A percentile compares a stretch with the other conserved stretches of the same genome.
Conservation (phyloP, 2,888 invertebrate genomes). For the Philhelius pedissequus region DNA sequence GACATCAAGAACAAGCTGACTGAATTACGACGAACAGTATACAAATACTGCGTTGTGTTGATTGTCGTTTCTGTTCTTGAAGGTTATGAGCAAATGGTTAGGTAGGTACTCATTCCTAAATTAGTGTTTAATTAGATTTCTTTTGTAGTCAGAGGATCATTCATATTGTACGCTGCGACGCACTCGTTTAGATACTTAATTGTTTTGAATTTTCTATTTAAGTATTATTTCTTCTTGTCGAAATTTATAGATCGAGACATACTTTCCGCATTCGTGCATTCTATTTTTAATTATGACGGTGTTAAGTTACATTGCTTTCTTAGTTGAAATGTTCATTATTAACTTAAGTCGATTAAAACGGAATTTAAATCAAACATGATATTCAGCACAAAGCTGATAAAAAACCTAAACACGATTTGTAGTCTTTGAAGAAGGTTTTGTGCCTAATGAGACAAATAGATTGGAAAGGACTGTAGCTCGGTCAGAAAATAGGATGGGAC, state of each 20-base stretch:
- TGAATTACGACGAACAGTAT: constrained; percentile 18
- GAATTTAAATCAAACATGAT: no score
- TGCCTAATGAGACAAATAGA: no score
- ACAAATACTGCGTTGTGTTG: constrained; percentile 37
- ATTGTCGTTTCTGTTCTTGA: constrained; percentile 47
- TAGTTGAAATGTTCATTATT: not conserved
- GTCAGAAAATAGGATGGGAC: no score
- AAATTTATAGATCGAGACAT: not conserved
- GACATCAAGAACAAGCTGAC: constrained; percentile 14
- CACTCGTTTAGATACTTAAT: not conserved
- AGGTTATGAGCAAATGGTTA: constrained; percentile 32
- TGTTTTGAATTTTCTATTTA: not conserved
- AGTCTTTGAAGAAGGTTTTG: no score
- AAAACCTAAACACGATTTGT: no score
- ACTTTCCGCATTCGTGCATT: not conserved
- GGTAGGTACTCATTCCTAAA: constrained; percentile 50
- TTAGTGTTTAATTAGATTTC: constrained; percentile 61
- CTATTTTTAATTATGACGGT: not conserved
- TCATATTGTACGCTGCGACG: not conserved
- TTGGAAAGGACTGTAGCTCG: no score
- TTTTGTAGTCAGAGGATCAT: not conserved
- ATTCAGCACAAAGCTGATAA: no score
- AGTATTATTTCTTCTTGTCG: not conserved
- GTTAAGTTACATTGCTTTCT: not conserved
- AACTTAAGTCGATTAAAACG: no score